phyloP scores from a whole-genome alignment of 2,888 invertebrate species.

The Andricus curvator region DNA sequence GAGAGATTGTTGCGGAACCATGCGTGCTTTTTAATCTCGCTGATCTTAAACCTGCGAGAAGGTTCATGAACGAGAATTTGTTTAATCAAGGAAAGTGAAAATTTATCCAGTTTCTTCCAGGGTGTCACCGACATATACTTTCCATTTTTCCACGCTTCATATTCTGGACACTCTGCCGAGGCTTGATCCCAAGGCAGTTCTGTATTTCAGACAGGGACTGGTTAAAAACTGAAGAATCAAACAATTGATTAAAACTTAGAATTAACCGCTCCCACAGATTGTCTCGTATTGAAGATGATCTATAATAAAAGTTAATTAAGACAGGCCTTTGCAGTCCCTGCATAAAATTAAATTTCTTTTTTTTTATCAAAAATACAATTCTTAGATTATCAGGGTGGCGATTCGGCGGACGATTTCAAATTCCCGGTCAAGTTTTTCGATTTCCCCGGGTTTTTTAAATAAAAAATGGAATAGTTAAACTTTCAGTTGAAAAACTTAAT shows the following conservation, averaged over 20 bases:
- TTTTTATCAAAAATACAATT: too few relatives aligned
- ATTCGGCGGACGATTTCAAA: too few relatives aligned
- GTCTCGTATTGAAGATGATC: background rate
- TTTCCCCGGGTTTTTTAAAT: too few relatives aligned
- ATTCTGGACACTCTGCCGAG: slow-evolving; percentile 84
- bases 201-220: slow-evolving; percentile 73
- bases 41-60: slow-evolving; percentile 83
- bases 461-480: too few relatives aligned
- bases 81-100: slow-evolving; percentile 87
- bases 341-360: too few relatives aligned
- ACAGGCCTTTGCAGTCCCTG: too few relatives aligned
- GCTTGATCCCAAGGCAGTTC: slow-evolving; percentile 98
- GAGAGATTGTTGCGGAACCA: slow-evolving; percentile 81
- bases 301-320: background rate
- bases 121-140: slow-evolving; percentile 84
- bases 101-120: slow-evolving; percentile 89
- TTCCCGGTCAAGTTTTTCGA: too few relatives aligned
- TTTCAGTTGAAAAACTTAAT: too few relatives aligned
- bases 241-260: slow-evolving; percentile 55
- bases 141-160: slow-evolving; percentile 86
- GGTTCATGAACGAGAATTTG: slow-evolving; percentile 87
- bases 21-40: slow-evolving; percentile 86
- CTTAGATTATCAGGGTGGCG: too few relatives aligned
- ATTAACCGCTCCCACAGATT: background rate
- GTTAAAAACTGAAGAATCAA: slow-evolving; percentile 38